Percentiles rank a stretch among this genome's conserved stretches.
Conservation (phyloP, 1,140 invertebrate species). For the Sitobion miscanthi region DNA sequence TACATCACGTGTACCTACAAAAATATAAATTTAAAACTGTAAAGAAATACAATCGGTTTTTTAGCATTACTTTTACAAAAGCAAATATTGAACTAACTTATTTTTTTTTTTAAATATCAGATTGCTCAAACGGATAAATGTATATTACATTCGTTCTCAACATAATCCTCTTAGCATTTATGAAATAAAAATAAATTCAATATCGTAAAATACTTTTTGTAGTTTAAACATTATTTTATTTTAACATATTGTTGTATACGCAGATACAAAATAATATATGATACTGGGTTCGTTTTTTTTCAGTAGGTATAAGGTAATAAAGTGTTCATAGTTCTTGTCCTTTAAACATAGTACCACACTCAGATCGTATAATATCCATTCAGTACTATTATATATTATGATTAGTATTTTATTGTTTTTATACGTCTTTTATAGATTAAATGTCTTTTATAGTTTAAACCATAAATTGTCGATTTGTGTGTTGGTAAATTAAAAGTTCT, state of each 20-base stretch:
- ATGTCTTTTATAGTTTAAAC: neutral
- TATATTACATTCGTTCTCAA: neutral
- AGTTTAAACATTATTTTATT: neutral
- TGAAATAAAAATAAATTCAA: neutral
- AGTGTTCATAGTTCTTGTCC: neutral
- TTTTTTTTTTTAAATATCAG: neutral
- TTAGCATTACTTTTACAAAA: neutral
- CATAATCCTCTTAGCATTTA: neutral
- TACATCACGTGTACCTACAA: neutral
- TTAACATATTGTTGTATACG: neutral
- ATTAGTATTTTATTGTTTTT: constrained; percentile 20
- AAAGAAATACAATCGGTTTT: neutral
- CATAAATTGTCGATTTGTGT: neutral
- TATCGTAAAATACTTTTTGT: neutral
- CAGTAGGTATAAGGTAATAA: neutral
- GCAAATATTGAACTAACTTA: neutral
- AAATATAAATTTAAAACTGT: neutral
- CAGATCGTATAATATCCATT: neutral
- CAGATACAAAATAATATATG: neutral
- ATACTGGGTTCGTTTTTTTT: neutral
- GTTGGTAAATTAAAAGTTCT: neutral
- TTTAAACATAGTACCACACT: neutral
- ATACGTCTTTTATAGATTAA: neutral
- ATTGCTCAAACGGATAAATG: neutral
- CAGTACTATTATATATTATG: neutral